Conservation (phyloP, 2,113 vertebrate species). For the Lophotis ruficrista region DNA sequence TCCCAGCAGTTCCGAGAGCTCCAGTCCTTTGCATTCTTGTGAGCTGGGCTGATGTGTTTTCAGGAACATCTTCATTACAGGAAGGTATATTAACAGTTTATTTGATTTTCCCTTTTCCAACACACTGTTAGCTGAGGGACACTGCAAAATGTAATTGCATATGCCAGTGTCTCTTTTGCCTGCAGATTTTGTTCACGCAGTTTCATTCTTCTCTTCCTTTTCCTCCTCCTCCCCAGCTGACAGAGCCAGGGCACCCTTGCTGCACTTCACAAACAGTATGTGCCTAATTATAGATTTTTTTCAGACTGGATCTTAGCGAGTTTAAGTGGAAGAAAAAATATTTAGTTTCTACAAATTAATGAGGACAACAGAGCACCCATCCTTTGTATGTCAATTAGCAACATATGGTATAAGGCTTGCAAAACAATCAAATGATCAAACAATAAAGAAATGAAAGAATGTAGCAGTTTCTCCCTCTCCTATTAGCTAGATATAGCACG, state of each 20-base stretch:
- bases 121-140: neutral
- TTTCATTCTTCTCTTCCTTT: constrained; percentile 5
- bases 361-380: constrained; percentile 41
- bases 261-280: constrained; percentile 14
- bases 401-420: constrained; percentile 62
- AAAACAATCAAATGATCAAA: constrained; percentile 60
- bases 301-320: neutral
- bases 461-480: neutral
- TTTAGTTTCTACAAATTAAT: constrained; percentile 67
- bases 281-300: constrained; percentile 50
- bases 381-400: constrained; percentile 66
- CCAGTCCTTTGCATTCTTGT: neutral
- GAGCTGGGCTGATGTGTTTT: neutral
- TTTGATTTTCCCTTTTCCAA: constrained; percentile 6
- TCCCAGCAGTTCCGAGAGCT: neutral
- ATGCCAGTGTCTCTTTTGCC: neutral
- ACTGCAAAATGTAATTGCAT: constrained; percentile 15
- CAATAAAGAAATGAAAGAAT: constrained; percentile 55
- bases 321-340: constrained; percentile 66
- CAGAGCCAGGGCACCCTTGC: neutral
- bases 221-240: constrained; percentile 38
- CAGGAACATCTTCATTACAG: neutral
- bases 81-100: neutral
- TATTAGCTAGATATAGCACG: neutral
- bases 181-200: neutral